Evolutionary conservation across 2,888 invertebrate genomes (phyloP).

Genomic region (Cerastis leucographa): DNA sequence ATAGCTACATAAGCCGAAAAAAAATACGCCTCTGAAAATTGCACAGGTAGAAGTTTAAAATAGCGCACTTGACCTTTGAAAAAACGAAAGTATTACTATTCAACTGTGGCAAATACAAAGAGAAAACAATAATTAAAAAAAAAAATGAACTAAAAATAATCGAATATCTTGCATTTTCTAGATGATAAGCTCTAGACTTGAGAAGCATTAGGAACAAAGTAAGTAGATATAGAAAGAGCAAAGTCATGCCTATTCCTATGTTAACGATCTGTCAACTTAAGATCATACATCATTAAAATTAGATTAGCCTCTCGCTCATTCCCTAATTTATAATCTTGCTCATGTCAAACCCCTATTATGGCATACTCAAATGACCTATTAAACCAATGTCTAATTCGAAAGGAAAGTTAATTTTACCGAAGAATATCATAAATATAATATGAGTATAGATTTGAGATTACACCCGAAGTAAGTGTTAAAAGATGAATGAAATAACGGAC

Average conservation of each 20-base stretch:
- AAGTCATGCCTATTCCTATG: neutral
- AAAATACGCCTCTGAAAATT: too few relatives aligned
- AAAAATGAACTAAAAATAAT: neutral
- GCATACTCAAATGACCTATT: neutral
- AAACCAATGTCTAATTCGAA: neutral
- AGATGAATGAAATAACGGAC: slow-evolving; percentile 36
- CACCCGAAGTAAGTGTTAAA: slow-evolving; percentile 14
- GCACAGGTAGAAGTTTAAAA: neutral
- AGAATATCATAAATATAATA: slow-evolving; percentile 37
- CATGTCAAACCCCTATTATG: neutral
- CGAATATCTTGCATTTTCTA: neutral
- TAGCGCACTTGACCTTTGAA: too few relatives aligned
- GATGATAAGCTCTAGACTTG: neutral
- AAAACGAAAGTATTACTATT: too few relatives aligned
- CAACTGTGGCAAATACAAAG: neutral
- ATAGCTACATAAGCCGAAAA: neutral
- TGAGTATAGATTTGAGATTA: slow-evolving; percentile 22
- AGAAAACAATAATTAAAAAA: too few relatives aligned
- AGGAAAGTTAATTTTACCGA: slow-evolving; percentile 19
- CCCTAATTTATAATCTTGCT: neutral
- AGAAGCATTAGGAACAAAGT: neutral
- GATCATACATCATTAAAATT: slow-evolving; percentile 13
- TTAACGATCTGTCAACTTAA: slow-evolving; percentile 5
- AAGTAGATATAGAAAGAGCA: neutral
- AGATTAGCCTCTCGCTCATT: neutral